Conservation (phyloP, 2,888 invertebrate genomes). For the Pteria penguin region DNA sequence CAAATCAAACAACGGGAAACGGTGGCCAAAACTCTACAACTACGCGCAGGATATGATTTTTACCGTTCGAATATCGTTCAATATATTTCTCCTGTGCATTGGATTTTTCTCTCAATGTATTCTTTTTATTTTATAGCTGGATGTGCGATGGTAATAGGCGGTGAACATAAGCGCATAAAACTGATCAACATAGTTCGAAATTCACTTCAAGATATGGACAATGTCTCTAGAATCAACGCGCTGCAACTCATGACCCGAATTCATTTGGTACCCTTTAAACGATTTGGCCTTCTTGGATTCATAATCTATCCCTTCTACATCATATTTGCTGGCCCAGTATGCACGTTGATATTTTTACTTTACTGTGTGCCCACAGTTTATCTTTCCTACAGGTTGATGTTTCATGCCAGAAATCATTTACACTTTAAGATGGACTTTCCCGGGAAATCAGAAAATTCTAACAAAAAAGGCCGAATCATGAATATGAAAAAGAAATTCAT, state of each 20-base stretch:
- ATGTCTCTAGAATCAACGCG: constrained; percentile 72
- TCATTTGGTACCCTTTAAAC: constrained; percentile 75
- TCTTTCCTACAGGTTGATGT: constrained; percentile 72
- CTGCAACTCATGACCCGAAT: constrained; percentile 70
- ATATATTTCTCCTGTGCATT: constrained; percentile 73
- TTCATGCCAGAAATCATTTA: constrained; percentile 67
- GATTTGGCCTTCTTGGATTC: constrained; percentile 72
- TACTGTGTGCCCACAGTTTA: constrained; percentile 76
- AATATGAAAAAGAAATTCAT: constrained; percentile 57
- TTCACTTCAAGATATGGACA: constrained; percentile 73
- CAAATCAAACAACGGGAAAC: constrained; percentile 64
- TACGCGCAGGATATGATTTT: constrained; percentile 61
- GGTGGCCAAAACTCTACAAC: constrained; percentile 52
- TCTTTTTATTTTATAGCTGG: constrained; percentile 70
- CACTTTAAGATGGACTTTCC: constrained; percentile 43
- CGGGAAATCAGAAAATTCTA: constrained; percentile 49
- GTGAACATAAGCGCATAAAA: constrained; percentile 61
- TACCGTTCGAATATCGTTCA: constrained; percentile 73
- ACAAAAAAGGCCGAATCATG: constrained; percentile 53
- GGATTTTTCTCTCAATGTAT: constrained; percentile 73
- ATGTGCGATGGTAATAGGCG: constrained; percentile 65
- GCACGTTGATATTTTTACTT: constrained; percentile 62
- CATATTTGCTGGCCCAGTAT: constrained; percentile 64
- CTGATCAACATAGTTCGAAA: constrained; percentile 68
- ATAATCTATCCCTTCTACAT: constrained; percentile 69